phyloP scores from a whole-genome alignment of 1,140 invertebrate species.

The Melitaea cinxia region DNA sequence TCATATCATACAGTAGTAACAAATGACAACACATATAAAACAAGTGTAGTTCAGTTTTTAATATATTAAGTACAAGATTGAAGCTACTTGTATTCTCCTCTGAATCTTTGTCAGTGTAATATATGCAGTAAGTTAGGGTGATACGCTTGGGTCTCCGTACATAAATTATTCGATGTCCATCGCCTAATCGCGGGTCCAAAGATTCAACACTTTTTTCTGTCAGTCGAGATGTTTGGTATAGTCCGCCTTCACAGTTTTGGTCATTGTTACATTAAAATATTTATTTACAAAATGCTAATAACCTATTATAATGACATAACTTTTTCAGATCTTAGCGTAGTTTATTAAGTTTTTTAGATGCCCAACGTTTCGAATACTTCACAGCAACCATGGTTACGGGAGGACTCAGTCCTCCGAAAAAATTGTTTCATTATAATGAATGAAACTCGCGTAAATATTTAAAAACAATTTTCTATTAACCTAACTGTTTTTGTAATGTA shows the following conservation, averaged over 20 bases:
- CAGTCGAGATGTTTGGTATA: not conserved
- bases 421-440: too few species aligned
- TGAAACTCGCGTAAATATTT: too few species aligned
- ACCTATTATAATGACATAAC: too few species aligned
- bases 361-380: too few species aligned
- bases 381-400: too few species aligned
- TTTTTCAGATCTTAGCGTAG: too few species aligned
- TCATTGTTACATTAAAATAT: not conserved
- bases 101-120: slow-evolving; percentile 12
- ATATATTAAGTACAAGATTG: not conserved
- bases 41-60: too few species aligned
- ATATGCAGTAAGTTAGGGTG: slow-evolving; percentile 34
- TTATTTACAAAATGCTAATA: not conserved
- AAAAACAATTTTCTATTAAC: too few species aligned
- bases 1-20: too few species aligned
- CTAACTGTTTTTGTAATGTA: too few species aligned
- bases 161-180: slow-evolving; percentile 55
- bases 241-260: not conserved
- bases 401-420: not conserved
- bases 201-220: slow-evolving; percentile 51
- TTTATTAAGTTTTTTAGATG: too few species aligned
- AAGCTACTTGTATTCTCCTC: not conserved
- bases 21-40: too few species aligned
- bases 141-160: slow-evolving; percentile 34
- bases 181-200: slow-evolving; percentile 46